Evolutionary conservation across 2,113 vertebrate genomes (phyloP), one percentile per base, ranked within the genome.

Genomic region (Neodon shergylaensis): DNA sequence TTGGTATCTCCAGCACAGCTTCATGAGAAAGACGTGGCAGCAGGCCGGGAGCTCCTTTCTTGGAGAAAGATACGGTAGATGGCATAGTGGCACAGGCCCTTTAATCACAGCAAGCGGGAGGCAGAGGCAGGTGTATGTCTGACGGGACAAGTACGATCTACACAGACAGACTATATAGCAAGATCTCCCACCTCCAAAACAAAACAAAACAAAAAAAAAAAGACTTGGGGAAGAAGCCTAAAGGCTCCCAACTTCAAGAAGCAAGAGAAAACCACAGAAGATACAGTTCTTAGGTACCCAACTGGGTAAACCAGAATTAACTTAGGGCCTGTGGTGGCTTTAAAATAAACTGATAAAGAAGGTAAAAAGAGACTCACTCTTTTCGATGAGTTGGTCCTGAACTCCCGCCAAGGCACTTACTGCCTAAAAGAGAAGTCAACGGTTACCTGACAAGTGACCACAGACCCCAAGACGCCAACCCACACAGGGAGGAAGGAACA

Each of bases 381-480:
- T 99, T 96, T 99, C 99, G 91, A 99, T 99, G 98, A 99, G 99
- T 98, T 99, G 99, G 98, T 99, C 99, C 61, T 99, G 99, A 47
- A 99, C 99, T 94, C 99, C 99, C 36, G 99, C 99, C 44, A 99
- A 98, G 0, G 99, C 99, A 94, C 99, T 99, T 52, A 99, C 99
- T 2, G 99, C 99, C 99, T 99, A 91, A 31, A 97, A 98, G 96
- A 73, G 88, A 44, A 95, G 73, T 1, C 1, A 78, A 81, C 44
- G 88, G 19, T 97, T 96, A 96, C 74, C 88, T 91, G 39, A 89
- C 93, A 94, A 94, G 66, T 88, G 39, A 91, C 58, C 76, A 76
- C 78, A 96, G 92, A 36, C 61, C 72, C 76, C 66, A 82, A 84
- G 52, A 83, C 52, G 66, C 28, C 72, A 94, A 84, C 68, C 47